Evolutionary conservation across 2,113 vertebrate species (phyloP).

Genomic region (Prunella fulvescens): DNA sequence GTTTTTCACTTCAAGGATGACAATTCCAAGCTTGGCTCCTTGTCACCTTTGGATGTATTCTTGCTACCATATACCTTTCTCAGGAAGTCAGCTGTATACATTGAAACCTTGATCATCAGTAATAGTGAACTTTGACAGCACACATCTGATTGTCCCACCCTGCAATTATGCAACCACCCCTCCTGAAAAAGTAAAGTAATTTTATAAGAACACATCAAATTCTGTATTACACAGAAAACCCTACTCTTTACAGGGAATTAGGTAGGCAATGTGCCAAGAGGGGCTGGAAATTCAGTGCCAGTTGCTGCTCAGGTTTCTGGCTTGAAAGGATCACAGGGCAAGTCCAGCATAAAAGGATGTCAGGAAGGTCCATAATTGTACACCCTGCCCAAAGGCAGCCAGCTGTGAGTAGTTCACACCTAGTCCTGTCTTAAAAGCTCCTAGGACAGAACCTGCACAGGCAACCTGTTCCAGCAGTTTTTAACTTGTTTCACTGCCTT

Average conservation of each 20-base stretch:
- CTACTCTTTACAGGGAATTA: neutral
- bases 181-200: neutral
- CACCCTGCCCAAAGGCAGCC: neutral
- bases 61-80: neutral
- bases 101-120: neutral
- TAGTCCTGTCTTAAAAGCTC: neutral
- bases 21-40: neutral
- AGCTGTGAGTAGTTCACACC: neutral
- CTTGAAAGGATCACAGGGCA: too few species aligned
- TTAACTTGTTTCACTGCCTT: neutral
- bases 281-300: neutral
- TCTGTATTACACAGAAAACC: neutral
- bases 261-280: neutral
- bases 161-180: neutral
- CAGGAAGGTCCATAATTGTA: fast-evolving
- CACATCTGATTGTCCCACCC: neutral
- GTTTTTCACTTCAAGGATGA: neutral
- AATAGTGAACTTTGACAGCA: neutral
- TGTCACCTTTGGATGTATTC: neutral
- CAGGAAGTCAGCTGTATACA: neutral
- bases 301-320: neutral
- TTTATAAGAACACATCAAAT: neutral
- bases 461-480: neutral
- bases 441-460: neutral
- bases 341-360: too few species aligned